Conservation (phyloP, 2,113 vertebrate species). For the Antigone vipio region DNA sequence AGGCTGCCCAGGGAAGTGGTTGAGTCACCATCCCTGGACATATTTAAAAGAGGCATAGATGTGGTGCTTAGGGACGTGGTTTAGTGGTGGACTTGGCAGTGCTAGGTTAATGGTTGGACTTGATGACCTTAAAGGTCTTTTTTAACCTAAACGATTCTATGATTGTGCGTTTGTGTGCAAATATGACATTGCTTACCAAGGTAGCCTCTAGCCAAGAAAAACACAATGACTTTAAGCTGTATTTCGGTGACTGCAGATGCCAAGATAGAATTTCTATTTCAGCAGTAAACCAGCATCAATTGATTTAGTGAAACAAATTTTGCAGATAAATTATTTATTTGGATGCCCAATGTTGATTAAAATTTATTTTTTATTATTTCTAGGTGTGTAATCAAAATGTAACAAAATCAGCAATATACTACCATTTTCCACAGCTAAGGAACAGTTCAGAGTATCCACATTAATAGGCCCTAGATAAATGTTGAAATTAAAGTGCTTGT, state of each 20-base stretch:
- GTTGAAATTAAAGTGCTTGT: not conserved
- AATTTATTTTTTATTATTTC: not conserved
- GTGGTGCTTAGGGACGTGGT: too few species aligned
- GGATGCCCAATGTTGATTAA: not conserved
- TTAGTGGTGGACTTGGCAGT: too few species aligned
- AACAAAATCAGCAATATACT: not conserved
- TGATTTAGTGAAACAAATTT: not conserved
- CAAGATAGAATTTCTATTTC: not conserved
- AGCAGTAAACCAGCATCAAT: not conserved
- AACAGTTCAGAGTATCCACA: not conserved
- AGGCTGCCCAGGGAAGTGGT: too few species aligned
- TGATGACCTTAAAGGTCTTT: too few species aligned
- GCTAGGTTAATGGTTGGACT: too few species aligned
- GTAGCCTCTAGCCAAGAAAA: not conserved
- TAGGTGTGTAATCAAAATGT: not conserved
- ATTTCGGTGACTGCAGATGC: not conserved
- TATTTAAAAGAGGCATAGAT: too few species aligned
- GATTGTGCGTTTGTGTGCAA: not conserved
- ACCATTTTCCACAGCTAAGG: not conserved
- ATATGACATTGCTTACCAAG: not conserved
- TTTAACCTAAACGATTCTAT: too few species aligned
- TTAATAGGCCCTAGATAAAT: not conserved
- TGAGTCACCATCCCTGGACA: too few species aligned
- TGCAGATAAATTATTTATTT: not conserved
- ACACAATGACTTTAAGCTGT: not conserved